Percentiles rank a stretch among this genome's conserved stretches.
phyloP scores from a whole-genome alignment of 1,140 invertebrate species.

The Cepaea nemoralis region DNA sequence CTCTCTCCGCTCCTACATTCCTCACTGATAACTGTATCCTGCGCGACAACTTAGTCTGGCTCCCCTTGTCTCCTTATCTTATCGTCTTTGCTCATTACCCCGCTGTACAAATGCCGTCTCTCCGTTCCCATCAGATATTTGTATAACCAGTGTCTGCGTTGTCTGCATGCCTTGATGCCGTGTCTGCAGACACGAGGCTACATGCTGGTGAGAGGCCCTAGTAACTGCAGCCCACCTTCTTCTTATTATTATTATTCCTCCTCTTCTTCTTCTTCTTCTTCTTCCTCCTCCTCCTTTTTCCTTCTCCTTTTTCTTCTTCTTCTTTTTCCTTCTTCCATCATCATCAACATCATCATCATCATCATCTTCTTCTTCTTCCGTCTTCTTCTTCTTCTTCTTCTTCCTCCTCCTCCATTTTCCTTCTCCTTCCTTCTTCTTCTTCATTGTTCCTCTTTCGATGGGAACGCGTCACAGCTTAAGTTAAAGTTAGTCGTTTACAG shows the following conservation, averaged over 20 bases:
- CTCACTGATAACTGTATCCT: too few species aligned
- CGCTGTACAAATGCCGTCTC: too few species aligned
- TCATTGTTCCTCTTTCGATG: neutral
- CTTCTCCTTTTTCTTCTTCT: neutral
- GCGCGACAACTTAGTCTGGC: too few species aligned
- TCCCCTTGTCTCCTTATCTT: too few species aligned
- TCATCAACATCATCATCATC: slow-evolving; percentile 1
- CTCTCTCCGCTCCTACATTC: too few species aligned
- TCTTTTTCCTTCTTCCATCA: slow-evolving; percentile 7
- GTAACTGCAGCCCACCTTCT: too few species aligned
- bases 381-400: neutral
- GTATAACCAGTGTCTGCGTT: too few species aligned
- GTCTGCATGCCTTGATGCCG: neutral
- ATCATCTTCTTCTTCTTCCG: neutral
- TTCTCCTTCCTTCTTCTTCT: slow-evolving; percentile 8
- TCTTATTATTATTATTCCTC: too few species aligned
- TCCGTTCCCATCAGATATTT: too few species aligned
- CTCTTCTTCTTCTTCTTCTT: neutral
- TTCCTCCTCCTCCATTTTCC: slow-evolving; percentile 7
- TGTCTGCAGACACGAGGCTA: too few species aligned
- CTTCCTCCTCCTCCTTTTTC: neutral
- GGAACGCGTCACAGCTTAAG: neutral
- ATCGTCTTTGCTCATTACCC: too few species aligned
- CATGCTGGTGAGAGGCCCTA: too few species aligned
- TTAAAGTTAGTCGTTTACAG: neutral